Base-by-base conservation (phyloP, 2,888 invertebrate genomes). In the Oxycera nigricornis region DNA sequence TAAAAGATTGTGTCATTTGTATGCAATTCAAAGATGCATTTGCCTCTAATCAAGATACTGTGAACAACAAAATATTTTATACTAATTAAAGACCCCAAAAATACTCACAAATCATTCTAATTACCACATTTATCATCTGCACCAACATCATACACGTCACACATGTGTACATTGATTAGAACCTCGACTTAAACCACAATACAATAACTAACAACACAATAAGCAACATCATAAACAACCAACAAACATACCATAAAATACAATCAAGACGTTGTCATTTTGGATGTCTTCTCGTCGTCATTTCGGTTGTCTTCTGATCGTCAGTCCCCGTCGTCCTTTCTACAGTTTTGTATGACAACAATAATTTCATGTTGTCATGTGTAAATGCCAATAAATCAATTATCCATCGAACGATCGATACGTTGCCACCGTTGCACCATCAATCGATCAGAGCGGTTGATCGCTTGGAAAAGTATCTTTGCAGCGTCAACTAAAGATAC, bases 351-450 rank as follows among this genome's bases (percentile, higher is more conserved):
- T 52, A 70, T 52, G 70, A 70, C 70, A 70, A 70, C 55, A 68
- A 55, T n/a, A n/a, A n/a, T 70, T 70, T 70, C 52, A 70, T 35
- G 55, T 55, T 70, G 55, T 55, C 55, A 70, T 70, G 55, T 52
- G 22, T 70, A 31, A 35, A 70, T 70, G 55, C 70, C 70, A 70
- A 55, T 70, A 55, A 70, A 70, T 70, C 70, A 70, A 70, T 70
- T 70, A 70, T 70, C 70, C 55, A 31, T 52, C 20, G 20, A n/a
- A n/a, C n/a, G 28, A 55, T 55, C 55, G 52, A 70, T 70, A 52
- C 52, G 55, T 55, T 46, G n/a, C 3, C 46, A 46, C 3, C 65
- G 65, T 67, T 46, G 65, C 41, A 65, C 24, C 65, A 65, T 65
- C 65, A 65, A 65, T 65, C 26, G 65, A 39, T 61, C 20, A 26